Conservation (phyloP, 2,113 vertebrate genomes). For the Sturnira hondurensis region DNA sequence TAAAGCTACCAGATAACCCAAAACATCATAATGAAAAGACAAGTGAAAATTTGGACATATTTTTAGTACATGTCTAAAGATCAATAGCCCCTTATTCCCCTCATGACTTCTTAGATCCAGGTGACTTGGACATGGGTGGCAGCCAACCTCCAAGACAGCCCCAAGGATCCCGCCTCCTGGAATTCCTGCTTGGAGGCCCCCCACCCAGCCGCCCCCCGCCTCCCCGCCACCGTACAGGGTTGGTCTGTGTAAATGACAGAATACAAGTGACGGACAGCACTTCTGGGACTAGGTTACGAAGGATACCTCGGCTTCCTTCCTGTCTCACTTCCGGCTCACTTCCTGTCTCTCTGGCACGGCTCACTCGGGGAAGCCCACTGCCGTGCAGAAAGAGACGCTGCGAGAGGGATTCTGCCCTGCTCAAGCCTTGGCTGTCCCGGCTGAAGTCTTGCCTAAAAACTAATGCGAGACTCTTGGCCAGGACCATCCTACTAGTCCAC, state of each 20-base stretch:
- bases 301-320: not conserved
- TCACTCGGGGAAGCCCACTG: not conserved
- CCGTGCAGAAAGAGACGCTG: not conserved
- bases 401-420: not conserved
- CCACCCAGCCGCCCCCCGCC: not conserved
- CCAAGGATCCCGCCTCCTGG: not conserved
- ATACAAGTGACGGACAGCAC: not conserved
- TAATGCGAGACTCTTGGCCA: not conserved
- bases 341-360: not conserved
- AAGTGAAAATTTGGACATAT: not conserved
- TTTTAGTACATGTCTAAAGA: not conserved
- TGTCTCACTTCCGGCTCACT: no score
- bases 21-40: not conserved
- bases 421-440: not conserved
- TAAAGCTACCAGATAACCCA: not conserved
- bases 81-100: not conserved
- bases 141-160: not conserved
- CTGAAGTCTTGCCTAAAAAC: not conserved
- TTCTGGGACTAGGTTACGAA: not conserved
- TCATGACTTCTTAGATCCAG: not conserved
- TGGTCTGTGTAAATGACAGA: not conserved
- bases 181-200: rapidly evolving
- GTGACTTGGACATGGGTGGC: not conserved
- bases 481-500: not conserved
- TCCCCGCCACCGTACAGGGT: not conserved